These are phyloP conservation scores for Halocynthia roretzi DNA, from an alignment of 23 tunicate species.

Conservation along the genomic window DNA sequence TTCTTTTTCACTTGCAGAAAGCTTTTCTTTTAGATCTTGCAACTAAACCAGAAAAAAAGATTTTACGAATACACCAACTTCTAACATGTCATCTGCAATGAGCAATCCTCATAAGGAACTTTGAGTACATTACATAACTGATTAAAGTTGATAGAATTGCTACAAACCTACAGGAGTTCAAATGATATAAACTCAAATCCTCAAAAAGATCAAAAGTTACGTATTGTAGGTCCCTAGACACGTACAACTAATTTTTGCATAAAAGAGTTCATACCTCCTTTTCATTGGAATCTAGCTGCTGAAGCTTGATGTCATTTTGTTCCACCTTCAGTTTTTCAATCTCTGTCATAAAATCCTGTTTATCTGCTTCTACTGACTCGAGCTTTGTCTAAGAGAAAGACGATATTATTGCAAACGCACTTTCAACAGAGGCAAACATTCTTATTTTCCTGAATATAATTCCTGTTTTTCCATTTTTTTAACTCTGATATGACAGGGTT, in stretches of 20 bases:
- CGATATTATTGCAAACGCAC: background rate
- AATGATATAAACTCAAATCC: background rate
- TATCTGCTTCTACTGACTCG: background rate
- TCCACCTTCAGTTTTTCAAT: background rate
- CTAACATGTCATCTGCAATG: background rate
- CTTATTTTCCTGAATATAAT: no score
- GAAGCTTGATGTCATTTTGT: background rate
- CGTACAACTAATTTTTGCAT: background rate
- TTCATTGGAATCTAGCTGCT: background rate
- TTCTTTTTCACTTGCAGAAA: background rate
- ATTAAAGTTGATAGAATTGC: no score
- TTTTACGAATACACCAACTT: background rate
- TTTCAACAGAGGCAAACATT: background rate
- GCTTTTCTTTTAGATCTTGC: no score
- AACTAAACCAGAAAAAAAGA: background rate
- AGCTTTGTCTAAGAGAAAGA: background rate
- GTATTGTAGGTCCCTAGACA: no score
- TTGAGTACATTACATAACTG: no score
- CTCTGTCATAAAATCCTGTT: background rate
- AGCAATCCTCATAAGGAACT: no score
- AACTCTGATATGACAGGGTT: no score
- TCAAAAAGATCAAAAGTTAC: no score
- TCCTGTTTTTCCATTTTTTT: no score
- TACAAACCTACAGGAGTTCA: background rate
- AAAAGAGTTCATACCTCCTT: background rate